Base-by-base conservation (phyloP, 2,113 vertebrate genomes). In the Eubucco bourcierii region DNA sequence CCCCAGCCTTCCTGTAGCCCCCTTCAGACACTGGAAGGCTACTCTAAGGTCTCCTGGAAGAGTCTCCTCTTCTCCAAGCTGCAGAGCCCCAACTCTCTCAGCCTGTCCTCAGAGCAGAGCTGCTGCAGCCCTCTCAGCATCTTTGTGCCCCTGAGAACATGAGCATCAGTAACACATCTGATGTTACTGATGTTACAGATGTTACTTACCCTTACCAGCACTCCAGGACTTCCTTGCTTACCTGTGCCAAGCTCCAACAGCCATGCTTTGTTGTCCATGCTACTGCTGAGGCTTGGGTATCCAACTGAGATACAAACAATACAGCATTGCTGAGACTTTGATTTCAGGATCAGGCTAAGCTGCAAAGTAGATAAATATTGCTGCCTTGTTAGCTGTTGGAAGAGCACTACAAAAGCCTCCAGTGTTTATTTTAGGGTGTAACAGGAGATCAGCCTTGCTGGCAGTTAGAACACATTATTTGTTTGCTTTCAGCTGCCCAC, bases 251-350 rank as follows among this genome's bases (percentile, higher is more conserved):
- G 23, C 33, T 87, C 74, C 41, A 55, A 60, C 19, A 87, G 88
- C 9, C 25, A 4, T 0, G 1, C 8, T 73, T 65, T 68, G 31
- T 6, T 41, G 15, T 12, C 47, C 31, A 2, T 5, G 0, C 52
- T 64, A 4, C 3, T 33, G 25, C 74, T 53, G 59, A 66, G 58
- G 58, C 52, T 47, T 44, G 33, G 52, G 25, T 28, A 47, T 19
- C 39, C 1, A 2, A 61, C 44, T 7, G 34, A 59, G 34, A n/a
- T 17, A 41, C 6, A 53, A 47, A 20, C 19, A 18, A 66, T 17
- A 59, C 15, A 67, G 74, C 28, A 52, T 8, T 78, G 31, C 59
- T 14, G 39, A 78, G 17, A 84, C 58, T 39, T 75, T 92, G 31
- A 28, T 34, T 75, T 64, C 58, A 64, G 55, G n/a, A 52, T 91